Conservation (phyloP, 2,797 vertebrate genomes). For the Sebastes iracundus region DNA sequence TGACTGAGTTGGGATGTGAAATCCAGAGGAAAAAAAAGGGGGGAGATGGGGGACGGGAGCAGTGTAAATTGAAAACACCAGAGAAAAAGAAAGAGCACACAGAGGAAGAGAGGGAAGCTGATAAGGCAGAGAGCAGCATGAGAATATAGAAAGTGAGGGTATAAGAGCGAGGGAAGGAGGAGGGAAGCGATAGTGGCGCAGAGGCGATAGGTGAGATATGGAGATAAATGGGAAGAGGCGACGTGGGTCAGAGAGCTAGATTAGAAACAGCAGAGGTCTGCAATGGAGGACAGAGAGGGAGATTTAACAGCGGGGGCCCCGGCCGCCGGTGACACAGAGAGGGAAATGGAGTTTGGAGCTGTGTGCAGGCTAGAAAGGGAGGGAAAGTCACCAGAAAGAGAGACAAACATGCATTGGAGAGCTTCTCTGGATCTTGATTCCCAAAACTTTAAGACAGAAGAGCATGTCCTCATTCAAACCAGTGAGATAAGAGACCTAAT, state of each 20-base stretch:
- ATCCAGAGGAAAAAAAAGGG: background rate
- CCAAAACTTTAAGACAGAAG: background rate
- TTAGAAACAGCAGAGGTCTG: slow-evolving; percentile 69
- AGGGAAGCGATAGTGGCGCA: slow-evolving; percentile 28
- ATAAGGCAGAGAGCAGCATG: slow-evolving; percentile 40
- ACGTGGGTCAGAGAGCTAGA: slow-evolving; percentile 53
- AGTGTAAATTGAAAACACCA: slow-evolving; percentile 4
- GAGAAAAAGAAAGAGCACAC: background rate
- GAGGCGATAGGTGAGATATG: slow-evolving; percentile 57
- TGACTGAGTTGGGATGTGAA: background rate
- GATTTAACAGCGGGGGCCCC: slow-evolving; percentile 56
- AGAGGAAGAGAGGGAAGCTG: slow-evolving; percentile 14
- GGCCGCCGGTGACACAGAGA: background rate
- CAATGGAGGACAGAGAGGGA: slow-evolving; percentile 46
- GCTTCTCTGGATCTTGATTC: background rate
- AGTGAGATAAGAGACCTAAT: slow-evolving; percentile 5
- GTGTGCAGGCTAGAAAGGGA: slow-evolving; percentile 1
- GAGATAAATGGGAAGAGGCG: slow-evolving; percentile 66
- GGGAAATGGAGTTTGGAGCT: slow-evolving; percentile 34
- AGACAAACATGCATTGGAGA: background rate
- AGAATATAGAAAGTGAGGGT: slow-evolving; percentile 14
- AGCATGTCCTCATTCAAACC: background rate
- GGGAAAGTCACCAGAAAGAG: background rate
- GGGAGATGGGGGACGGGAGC: background rate
- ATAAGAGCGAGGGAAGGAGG: slow-evolving; percentile 13